Conservation (phyloP, 2,888 invertebrate species). For the Sipha maydis region DNA sequence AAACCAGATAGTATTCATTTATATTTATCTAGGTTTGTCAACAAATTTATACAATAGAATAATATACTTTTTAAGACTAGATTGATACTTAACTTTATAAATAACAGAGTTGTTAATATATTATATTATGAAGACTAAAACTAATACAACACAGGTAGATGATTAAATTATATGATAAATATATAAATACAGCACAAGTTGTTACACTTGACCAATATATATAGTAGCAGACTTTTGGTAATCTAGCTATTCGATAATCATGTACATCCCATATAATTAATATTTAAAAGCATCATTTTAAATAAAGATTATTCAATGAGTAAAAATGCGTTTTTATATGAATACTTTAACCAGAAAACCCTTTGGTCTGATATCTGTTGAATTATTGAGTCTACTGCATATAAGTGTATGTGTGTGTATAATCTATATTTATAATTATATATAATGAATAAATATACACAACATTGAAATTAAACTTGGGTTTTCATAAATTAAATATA, state of each 20-base stretch:
- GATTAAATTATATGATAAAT: neutral
- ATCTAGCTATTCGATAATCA: too few species aligned
- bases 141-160: neutral
- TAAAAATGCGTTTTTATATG: too few species aligned
- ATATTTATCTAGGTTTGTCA: neutral
- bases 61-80: neutral
- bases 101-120: slow-evolving; percentile 11
- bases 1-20: neutral
- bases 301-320: too few species aligned
- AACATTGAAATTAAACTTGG: neutral
- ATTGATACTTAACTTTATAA: neutral
- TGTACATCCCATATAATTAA: too few species aligned
- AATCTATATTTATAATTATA: neutral
- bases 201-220: neutral
- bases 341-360: too few species aligned
- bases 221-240: too few species aligned
- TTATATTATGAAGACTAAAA: neutral
- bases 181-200: neutral
- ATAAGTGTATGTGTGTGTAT: neutral
- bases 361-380: too few species aligned
- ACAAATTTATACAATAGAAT: neutral
- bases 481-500: neutral
- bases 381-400: neutral
- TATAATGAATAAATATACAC: neutral
- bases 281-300: too few species aligned